Percentiles rank a stretch among this genome's conserved stretches.
Evolutionary conservation across 2,113 vertebrate species (phyloP).

Genomic region (Ptilorrhoa leucosticta): DNA sequence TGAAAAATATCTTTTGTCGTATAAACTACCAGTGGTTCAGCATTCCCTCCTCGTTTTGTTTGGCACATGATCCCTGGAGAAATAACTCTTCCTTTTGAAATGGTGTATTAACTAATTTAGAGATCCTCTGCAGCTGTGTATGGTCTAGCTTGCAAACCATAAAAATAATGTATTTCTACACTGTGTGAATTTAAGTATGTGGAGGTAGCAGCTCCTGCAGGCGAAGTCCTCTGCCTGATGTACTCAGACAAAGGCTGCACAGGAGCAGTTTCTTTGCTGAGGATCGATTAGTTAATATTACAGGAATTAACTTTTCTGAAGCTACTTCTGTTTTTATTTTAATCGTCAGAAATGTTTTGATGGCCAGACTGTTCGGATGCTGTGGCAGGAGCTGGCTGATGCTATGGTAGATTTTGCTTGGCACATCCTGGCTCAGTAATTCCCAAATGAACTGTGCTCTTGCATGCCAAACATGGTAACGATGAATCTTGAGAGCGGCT

Average conservation of each 20-base stretch:
- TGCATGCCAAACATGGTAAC: constrained; percentile 25
- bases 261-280: neutral
- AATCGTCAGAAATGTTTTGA: neutral
- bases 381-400: neutral
- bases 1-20: constrained; percentile 19
- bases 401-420: neutral
- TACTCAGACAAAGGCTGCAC: neutral
- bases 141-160: constrained; percentile 11
- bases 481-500: constrained; percentile 22
- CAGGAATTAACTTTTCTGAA: neutral
- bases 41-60: constrained; percentile 12
- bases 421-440: neutral
- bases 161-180: neutral
- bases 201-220: neutral
- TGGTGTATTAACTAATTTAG: constrained; percentile 15
- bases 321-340: neutral
- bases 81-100: constrained; percentile 52
- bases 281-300: neutral
- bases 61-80: constrained; percentile 14
- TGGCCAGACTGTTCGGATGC: neutral
- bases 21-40: neutral
- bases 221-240: neutral
- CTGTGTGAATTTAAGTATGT: neutral
- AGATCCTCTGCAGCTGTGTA: neutral
- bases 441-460: constrained; percentile 18